Percentiles rank a stretch among this genome's conserved stretches.
Evolutionary conservation across 2,113 vertebrate genomes (phyloP).

Genomic region (Lampris megalopsis): DNA sequence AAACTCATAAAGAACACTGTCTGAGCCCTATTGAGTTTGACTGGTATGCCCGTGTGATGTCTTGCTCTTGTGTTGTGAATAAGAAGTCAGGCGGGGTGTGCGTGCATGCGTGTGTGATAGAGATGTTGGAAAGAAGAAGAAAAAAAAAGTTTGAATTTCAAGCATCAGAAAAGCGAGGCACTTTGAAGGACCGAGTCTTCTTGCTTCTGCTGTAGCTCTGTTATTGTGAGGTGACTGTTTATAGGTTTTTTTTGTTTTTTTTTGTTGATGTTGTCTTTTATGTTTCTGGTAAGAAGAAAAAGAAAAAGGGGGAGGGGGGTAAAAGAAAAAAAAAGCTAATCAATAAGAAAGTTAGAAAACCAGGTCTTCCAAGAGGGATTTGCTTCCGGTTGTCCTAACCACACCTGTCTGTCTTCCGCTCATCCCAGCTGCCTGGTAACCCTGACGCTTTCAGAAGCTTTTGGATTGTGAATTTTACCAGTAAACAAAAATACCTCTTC

Average conservation of each 20-base stretch:
- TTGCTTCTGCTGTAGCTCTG: conserved; percentile 82
- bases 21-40: conserved; percentile 81
- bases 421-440: conserved; percentile 71
- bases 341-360: conserved; percentile 65
- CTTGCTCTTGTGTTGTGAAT: conserved; percentile 39
- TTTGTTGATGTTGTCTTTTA: conserved; percentile 52
- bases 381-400: conserved; percentile 73
- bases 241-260: conserved; percentile 54
- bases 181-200: conserved; percentile 75
- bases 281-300: conserved; percentile 54
- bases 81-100: conserved; percentile 29
- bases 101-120: conserved; percentile 32
- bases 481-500: conserved; percentile 83
- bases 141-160: conserved; percentile 70
- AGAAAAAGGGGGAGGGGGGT: conserved; percentile 22
- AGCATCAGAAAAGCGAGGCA: conserved; percentile 73
- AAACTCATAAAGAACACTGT: conserved; percentile 77
- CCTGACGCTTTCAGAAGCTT: conserved; percentile 69
- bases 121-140: conserved; percentile 12
- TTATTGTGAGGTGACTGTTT: conserved; percentile 73
- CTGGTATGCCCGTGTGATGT: conserved; percentile 49
- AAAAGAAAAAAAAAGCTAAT: conserved; percentile 43
- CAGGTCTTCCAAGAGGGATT: conserved; percentile 78
- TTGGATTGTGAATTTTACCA: conserved; percentile 80
- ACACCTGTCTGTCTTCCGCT: conserved; percentile 80